Conservation (phyloP, 2,113 vertebrate genomes). For the Ailuropoda melanoleuca region DNA sequence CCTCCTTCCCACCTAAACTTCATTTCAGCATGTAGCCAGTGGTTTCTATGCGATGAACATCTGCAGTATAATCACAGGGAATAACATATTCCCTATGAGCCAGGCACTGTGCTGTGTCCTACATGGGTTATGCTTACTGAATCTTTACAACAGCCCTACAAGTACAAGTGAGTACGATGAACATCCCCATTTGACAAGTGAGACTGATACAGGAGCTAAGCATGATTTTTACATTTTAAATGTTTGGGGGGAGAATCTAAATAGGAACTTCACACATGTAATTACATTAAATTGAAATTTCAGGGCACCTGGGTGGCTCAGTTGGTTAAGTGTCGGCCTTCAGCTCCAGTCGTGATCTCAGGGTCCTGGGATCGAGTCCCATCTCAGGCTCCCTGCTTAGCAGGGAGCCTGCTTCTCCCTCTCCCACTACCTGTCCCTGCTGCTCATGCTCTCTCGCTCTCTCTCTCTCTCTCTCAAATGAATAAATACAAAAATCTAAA, state of each 20-base stretch:
- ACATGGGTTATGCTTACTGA: not conserved
- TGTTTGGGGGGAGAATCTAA: not conserved
- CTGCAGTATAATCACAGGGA: not conserved
- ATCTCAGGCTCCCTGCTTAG: not conserved
- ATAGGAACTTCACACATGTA: not conserved
- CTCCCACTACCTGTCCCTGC: not conserved
- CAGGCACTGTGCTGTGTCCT: not conserved
- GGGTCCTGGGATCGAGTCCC: not conserved
- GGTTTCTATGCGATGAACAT: not conserved
- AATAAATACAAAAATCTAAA: not conserved
- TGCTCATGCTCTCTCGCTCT: not conserved
- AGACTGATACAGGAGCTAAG: not conserved
- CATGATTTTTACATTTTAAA: not conserved
- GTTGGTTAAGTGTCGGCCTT: not conserved
- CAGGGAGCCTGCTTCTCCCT: not conserved
- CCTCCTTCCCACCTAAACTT: not conserved
- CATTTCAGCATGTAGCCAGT: not conserved
- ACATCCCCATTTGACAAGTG: not conserved
- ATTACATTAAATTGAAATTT: not conserved
- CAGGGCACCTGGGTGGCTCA: not conserved
- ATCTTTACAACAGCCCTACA: not conserved
- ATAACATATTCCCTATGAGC: fast-evolving
- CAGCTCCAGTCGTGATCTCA: not conserved
- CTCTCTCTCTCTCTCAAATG: not conserved
- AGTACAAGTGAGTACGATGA: too few species aligned